Conservation (phyloP, 2,888 invertebrate genomes). For the Conistra vaccinii region DNA sequence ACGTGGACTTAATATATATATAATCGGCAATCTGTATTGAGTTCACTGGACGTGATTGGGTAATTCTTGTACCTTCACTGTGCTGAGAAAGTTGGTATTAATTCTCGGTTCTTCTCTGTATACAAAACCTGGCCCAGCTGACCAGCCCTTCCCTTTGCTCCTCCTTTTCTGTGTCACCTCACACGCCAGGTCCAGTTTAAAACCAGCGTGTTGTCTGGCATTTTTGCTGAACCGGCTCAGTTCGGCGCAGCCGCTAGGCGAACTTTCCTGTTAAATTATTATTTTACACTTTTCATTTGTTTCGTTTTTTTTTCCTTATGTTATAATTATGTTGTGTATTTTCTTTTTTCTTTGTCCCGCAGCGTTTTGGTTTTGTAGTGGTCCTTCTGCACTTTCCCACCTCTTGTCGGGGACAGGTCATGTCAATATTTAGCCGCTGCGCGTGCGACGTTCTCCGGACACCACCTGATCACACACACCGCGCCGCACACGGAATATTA, state of each 20-base stretch:
- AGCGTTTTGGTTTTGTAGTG: neutral
- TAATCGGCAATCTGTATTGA: neutral
- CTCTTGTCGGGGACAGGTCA: slow-evolving; percentile 62
- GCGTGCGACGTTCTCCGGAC: slow-evolving; percentile 77
- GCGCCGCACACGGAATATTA: slow-evolving; percentile 61
- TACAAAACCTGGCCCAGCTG: too few relatives aligned
- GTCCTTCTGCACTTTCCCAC: slow-evolving; percentile 29
- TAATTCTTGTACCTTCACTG: neutral
- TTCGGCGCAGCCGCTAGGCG: too few relatives aligned
- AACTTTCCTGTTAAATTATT: too few relatives aligned
- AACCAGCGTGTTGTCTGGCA: too few relatives aligned
- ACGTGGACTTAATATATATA: neutral
- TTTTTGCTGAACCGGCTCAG: too few relatives aligned
- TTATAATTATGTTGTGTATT: too few relatives aligned
- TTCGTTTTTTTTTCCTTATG: too few relatives aligned
- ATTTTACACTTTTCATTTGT: too few relatives aligned
- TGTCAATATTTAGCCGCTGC: slow-evolving; percentile 81
- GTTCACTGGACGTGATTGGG: neutral
- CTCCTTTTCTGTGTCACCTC: too few relatives aligned
- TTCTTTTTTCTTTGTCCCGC: too few relatives aligned
- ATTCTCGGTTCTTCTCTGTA: neutral
- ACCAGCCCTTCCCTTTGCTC: too few relatives aligned
- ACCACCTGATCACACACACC: slow-evolving; percentile 82
- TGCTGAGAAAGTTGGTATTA: neutral
- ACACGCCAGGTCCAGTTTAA: too few relatives aligned